These are phyloP conservation scores for Cantharis nigra DNA, from an alignment of 2,888 invertebrate species.

Conservation along the genomic window DNA sequence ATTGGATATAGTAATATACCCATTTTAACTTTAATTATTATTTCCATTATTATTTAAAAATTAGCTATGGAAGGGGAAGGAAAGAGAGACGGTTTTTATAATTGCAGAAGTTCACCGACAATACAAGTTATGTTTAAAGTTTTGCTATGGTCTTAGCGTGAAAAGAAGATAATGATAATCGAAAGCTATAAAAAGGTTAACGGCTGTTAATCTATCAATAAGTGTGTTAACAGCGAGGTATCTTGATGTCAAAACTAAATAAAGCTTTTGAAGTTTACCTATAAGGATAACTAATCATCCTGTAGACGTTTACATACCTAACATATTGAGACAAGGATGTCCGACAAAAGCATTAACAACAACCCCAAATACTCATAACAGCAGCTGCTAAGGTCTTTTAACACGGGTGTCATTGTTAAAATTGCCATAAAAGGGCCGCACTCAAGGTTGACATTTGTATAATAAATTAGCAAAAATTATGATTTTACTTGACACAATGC, in stretches of 20 bases:
- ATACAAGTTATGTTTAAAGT: neutral
- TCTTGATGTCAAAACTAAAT: conserved; percentile 8
- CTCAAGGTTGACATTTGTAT: conserved; percentile 37
- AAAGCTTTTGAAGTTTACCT: conserved; percentile 13
- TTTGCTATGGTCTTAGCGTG: neutral
- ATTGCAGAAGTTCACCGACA: neutral
- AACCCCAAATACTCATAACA: conserved; percentile 28
- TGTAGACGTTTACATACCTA: conserved; percentile 35
- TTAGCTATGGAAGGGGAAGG: too few species aligned
- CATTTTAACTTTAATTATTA: too few species aligned
- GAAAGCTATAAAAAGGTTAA: neutral
- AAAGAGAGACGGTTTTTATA: too few species aligned
- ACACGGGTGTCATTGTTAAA: conserved; percentile 37
- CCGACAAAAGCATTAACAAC: conserved; percentile 30
- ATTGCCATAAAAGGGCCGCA: conserved; percentile 35
- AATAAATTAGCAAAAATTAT: conserved; percentile 41
- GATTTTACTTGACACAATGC: conserved; percentile 27
- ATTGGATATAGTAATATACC: too few species aligned
- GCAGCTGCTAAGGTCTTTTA: conserved; percentile 36
- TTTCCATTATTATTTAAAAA: too few species aligned
- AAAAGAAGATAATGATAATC: neutral
- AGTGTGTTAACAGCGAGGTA: neutral
- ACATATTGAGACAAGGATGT: conserved; percentile 33
- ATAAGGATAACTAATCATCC: conserved; percentile 35
- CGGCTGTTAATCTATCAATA: conserved; percentile 1